phyloP scores from a whole-genome alignment of 2,797 vertebrate genomes.

The Danio aesculapii region DNA sequence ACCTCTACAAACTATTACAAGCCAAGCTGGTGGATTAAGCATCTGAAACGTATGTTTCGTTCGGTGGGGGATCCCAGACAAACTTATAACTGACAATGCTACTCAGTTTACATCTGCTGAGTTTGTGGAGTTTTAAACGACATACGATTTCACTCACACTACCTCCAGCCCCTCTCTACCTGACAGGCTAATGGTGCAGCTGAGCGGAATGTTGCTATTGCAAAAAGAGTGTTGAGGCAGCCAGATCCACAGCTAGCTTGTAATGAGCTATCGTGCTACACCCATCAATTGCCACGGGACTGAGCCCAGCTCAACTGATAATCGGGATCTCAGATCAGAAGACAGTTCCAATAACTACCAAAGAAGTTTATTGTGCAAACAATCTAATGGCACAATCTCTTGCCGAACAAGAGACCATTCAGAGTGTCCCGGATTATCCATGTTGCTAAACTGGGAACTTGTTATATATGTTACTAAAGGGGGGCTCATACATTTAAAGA shows the following conservation, averaged over 20 bases:
- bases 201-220: slow-evolving; percentile 12
- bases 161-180: slow-evolving; percentile 39
- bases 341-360: background rate
- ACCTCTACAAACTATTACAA: background rate
- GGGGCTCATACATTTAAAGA: too few species aligned
- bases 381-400: too few species aligned
- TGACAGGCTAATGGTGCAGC: slow-evolving; percentile 29
- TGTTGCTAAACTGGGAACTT: too few species aligned
- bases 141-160: slow-evolving; percentile 13
- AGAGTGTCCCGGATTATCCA: too few species aligned
- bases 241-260: slow-evolving; percentile 13
- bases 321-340: background rate
- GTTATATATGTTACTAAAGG: too few species aligned
- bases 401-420: too few species aligned
- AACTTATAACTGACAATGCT: slow-evolving; percentile 20
- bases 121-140: slow-evolving; percentile 21
- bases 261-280: background rate
- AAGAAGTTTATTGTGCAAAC: too few species aligned
- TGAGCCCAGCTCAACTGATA: background rate
- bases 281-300: background rate
- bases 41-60: slow-evolving; percentile 15
- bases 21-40: slow-evolving; percentile 6
- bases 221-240: slow-evolving; percentile 13
- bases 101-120: slow-evolving; percentile 22
- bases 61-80: slow-evolving; percentile 23